A percentile compares a stretch with the other conserved stretches of the same genome.
phyloP scores from a whole-genome alignment of 2,888 invertebrate genomes.

The Lucinisca nassula region DNA sequence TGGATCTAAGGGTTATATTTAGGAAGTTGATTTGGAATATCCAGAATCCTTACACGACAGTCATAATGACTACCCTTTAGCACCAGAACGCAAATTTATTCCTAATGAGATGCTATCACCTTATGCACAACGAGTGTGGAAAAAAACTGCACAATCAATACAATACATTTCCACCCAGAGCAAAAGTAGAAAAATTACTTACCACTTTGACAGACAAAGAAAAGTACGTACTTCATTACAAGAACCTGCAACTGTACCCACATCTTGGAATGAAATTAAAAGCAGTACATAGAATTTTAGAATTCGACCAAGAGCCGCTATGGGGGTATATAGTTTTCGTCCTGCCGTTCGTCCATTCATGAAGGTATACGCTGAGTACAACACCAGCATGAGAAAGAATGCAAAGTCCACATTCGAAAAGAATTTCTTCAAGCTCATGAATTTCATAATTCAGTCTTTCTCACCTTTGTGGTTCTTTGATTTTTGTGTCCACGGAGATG shows the following conservation, averaged over 20 bases:
- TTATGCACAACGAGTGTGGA: background rate
- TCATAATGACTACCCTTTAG: background rate
- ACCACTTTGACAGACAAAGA: background rate
- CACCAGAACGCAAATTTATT: background rate
- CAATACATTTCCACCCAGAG: conserved; percentile 32
- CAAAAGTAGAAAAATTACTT: conserved; percentile 19
- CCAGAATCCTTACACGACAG: background rate
- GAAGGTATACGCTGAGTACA: background rate
- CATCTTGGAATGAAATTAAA: background rate
- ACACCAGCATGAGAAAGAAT: background rate
- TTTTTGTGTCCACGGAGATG: too few species aligned
- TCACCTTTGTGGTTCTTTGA: too few species aligned
- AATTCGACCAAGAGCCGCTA: background rate
- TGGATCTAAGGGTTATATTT: too few species aligned
- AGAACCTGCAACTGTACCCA: background rate
- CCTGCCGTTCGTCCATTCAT: too few species aligned
- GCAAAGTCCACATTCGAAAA: conserved; percentile 83
- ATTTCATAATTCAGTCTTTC: conserved; percentile 71
- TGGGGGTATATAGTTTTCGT: too few species aligned
- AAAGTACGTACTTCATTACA: background rate
- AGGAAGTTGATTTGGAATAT: background rate
- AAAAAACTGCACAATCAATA: background rate
- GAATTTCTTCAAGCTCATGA: conserved; percentile 80
- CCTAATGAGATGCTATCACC: background rate
- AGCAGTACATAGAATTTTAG: background rate